Conservation (phyloP, 2,113 vertebrate genomes). For the Sebastes schlegelii region DNA sequence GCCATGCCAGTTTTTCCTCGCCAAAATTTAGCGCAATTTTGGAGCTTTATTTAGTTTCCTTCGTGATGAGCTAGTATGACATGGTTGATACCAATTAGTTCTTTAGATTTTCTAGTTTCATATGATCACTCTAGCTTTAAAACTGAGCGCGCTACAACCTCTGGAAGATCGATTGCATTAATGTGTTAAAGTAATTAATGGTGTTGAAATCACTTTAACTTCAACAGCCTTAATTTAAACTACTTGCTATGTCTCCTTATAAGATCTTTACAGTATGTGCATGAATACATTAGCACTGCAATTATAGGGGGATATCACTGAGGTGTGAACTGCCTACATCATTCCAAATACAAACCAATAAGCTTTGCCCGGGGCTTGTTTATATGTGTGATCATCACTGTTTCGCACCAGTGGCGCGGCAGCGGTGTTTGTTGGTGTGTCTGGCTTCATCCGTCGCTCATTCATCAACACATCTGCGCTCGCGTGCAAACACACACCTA, state of each 20-base stretch:
- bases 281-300: not conserved
- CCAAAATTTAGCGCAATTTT: no score
- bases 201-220: no score
- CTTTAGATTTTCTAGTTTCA: no score
- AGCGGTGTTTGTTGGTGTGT: conserved; percentile 14
- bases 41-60: no score
- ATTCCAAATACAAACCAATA: conserved; percentile 36
- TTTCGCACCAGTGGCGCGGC: conserved; percentile 38
- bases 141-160: no score
- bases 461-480: conserved; percentile 34
- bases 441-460: conserved; percentile 5
- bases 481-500: not conserved
- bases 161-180: no score
- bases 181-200: no score
- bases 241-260: not conserved
- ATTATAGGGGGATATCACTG: conserved; percentile 13
- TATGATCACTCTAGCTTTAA: no score
- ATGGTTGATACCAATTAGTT: no score
- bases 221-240: not conserved
- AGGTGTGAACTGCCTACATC: conserved; percentile 31
- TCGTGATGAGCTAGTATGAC: no score
- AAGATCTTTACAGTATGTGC: conserved; percentile 4
- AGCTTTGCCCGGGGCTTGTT: conserved; percentile 31
- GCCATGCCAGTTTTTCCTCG: no score
- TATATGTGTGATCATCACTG: conserved; percentile 43